A percentile compares a stretch with the other conserved stretches of the same genome.
phyloP scores from a whole-genome alignment of 2,113 vertebrate genomes.

The Edolisoma coerulescens region DNA sequence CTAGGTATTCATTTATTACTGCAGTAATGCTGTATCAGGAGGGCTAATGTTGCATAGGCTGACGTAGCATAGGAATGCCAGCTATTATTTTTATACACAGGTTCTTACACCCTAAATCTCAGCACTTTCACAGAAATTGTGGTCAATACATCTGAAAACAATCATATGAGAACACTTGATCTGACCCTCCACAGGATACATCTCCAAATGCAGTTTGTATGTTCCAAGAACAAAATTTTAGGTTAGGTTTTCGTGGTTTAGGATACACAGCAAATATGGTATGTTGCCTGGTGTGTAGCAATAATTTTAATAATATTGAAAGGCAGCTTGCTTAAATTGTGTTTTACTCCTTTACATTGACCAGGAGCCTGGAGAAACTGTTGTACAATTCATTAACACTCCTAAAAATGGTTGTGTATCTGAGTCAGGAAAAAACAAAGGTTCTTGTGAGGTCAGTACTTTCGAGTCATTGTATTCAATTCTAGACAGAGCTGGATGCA shows the following conservation, averaged over 20 bases:
- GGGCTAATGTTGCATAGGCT: neutral
- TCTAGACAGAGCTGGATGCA: conserved; percentile 16
- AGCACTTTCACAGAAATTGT: neutral
- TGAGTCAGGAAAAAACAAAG: conserved; percentile 16
- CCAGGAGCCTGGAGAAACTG: neutral
- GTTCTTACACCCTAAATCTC: neutral
- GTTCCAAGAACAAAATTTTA: neutral
- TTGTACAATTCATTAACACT: neutral
- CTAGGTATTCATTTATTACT: neutral
- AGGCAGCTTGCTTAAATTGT: neutral
- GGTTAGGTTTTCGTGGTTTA: neutral
- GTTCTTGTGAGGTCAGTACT: neutral
- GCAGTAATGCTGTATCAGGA: neutral
- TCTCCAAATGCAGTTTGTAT: neutral
- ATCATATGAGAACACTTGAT: neutral
- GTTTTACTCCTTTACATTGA: neutral
- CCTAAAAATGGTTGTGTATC: neutral
- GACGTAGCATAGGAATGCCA: neutral
- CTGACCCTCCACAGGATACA: neutral
- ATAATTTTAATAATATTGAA: neutral
- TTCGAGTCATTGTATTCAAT: neutral
- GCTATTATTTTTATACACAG: neutral
- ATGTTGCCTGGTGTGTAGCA: neutral
- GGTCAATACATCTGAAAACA: neutral
- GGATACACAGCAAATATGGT: neutral